These are phyloP conservation scores for Bradypodion pumilum DNA, from an alignment of 2,797 vertebrate genomes.

Conservation along the genomic window DNA sequence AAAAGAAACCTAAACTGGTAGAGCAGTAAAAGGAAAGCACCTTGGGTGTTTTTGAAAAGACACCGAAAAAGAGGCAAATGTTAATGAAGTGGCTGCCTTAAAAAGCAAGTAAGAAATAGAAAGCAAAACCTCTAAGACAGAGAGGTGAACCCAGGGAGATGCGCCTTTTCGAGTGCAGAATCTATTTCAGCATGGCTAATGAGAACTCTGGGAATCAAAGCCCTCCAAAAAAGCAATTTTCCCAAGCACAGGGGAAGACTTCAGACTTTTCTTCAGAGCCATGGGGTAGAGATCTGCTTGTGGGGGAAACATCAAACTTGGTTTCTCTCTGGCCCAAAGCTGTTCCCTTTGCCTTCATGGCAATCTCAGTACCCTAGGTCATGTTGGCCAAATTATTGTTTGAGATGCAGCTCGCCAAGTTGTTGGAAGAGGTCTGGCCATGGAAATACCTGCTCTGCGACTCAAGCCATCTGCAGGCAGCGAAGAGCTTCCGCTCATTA, in stretches of 20 bases:
- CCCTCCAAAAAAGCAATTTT: background rate
- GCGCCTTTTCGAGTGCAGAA: no score
- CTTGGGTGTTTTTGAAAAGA: background rate
- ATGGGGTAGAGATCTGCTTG: background rate
- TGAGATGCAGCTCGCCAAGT: background rate
- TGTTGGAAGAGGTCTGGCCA: background rate
- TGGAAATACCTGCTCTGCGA: background rate
- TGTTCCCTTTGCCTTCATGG: background rate
- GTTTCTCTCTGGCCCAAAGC: background rate
- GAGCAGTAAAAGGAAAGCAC: background rate
- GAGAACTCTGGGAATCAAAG: background rate
- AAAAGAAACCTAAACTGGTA: no score
- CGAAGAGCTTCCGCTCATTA: constrained; percentile 24
- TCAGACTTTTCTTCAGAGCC: background rate
- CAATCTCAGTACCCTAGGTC: background rate
- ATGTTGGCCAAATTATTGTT: background rate
- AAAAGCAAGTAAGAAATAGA: background rate
- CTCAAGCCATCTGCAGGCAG: constrained; percentile 15
- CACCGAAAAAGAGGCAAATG: background rate
- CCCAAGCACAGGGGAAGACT: background rate
- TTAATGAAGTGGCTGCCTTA: background rate
- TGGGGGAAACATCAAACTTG: background rate
- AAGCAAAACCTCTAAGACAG: background rate
- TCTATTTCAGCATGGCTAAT: no score
- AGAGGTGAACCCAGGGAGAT: no score